Conservation (phyloP, 2,113 vertebrate genomes). For the Dicaeum eximium region DNA sequence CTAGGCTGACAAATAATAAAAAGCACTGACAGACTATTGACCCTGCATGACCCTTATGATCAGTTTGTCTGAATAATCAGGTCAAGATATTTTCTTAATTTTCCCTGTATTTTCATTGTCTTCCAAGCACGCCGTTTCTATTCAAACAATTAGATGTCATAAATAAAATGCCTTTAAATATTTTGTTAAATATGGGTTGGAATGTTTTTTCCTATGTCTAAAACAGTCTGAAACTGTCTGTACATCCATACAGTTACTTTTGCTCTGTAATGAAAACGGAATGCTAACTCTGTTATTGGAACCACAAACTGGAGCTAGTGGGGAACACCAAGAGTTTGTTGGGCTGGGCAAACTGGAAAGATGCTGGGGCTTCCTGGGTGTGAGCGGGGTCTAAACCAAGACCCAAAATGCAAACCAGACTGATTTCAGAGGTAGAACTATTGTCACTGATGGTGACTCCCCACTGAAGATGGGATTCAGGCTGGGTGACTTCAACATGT, state of each 20-base stretch:
- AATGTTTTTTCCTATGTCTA: background rate
- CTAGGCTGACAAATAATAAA: background rate
- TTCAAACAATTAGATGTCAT: background rate
- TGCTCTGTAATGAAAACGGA: background rate
- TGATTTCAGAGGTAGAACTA: background rate
- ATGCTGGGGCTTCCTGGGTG: background rate
- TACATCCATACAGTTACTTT: background rate
- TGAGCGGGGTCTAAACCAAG: background rate
- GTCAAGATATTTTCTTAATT: background rate
- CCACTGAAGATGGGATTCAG: background rate
- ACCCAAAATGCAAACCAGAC: background rate
- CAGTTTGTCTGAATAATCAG: background rate
- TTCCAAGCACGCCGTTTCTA: background rate
- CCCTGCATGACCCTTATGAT: accelerated
- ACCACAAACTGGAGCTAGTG: background rate
- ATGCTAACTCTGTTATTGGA: background rate
- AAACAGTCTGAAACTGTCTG: background rate
- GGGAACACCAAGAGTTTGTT: background rate
- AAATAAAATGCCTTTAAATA: background rate
- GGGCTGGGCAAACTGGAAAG: background rate
- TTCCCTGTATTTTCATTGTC: background rate
- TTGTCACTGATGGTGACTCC: background rate
- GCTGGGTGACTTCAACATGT: background rate
- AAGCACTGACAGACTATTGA: background rate
- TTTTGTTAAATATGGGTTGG: background rate